Evolutionary conservation across 2,113 vertebrate genomes (phyloP).

Genomic region (Ctenomys sociabilis): DNA sequence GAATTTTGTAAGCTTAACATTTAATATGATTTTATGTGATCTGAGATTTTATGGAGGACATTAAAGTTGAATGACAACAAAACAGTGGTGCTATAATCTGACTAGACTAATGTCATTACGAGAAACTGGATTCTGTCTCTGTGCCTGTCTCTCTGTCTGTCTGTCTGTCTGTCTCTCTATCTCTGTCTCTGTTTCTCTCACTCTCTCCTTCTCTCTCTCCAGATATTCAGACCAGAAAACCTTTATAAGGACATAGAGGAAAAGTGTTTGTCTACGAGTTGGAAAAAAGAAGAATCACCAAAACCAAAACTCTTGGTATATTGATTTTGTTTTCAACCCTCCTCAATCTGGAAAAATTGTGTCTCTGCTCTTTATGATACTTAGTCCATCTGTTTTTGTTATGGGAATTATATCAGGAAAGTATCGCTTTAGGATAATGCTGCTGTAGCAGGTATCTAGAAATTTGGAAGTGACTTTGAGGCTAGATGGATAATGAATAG

Average conservation of each 20-base stretch:
- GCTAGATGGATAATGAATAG: not conserved
- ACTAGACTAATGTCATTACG: not conserved
- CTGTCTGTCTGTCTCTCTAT: too few species aligned
- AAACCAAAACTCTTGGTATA: not conserved
- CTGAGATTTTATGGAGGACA: not conserved
- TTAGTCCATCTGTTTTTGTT: not conserved
- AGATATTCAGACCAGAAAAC: not conserved
- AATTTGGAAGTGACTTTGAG: not conserved
- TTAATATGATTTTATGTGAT: not conserved
- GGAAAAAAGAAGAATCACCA: not conserved
- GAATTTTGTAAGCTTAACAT: not conserved
- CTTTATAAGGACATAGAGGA: not conserved
- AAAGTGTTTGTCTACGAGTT: not conserved
- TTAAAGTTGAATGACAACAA: not conserved
- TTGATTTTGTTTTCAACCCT: not conserved
- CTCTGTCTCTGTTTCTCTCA: not conserved
- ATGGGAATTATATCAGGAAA: not conserved
- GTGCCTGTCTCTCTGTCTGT: not conserved
- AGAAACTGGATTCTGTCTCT: not conserved
- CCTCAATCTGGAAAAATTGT: not conserved
- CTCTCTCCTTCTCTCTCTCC: not conserved
- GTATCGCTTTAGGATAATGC: not conserved
- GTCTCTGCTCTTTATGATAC: not conserved
- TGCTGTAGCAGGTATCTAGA: not conserved
- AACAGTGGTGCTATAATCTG: not conserved